These are phyloP conservation scores for Epirrita christyi DNA, from an alignment of 2,888 invertebrate species.

Conservation along the genomic window DNA sequence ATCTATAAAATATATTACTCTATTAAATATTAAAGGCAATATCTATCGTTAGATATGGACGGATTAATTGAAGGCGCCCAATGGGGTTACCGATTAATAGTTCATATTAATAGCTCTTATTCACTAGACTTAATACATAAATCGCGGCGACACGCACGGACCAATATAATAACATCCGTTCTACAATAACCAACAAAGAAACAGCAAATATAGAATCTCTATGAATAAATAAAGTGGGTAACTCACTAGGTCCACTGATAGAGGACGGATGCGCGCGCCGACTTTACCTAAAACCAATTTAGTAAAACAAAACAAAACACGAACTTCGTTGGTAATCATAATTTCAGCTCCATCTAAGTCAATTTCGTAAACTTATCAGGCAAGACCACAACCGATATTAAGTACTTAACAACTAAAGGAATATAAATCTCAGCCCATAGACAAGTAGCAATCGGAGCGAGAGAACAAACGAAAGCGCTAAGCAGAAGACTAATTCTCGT, in stretches of 20 bases:
- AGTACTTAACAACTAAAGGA: slow-evolving; percentile 84
- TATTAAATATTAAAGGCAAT: slow-evolving; percentile 85
- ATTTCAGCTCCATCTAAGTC: slow-evolving; percentile 80
- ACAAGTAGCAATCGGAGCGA: not conserved
- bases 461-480: not conserved
- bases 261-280: slow-evolving; percentile 63
- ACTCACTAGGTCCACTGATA: slow-evolving; percentile 73
- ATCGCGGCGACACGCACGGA: slow-evolving; percentile 68
- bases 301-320: slow-evolving; percentile 67
- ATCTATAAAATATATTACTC: slow-evolving; percentile 84
- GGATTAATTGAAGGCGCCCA: slow-evolving; percentile 84
- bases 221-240: slow-evolving; percentile 81
- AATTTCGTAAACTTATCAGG: slow-evolving; percentile 84
- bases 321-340: slow-evolving; percentile 83
- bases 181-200: slow-evolving; percentile 74
- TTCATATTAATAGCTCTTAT: slow-evolving; percentile 74
- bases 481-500: not conserved
- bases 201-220: slow-evolving; percentile 75
- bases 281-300: slow-evolving; percentile 51
- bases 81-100: slow-evolving; percentile 80
- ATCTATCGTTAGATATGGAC: slow-evolving; percentile 83
- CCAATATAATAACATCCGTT: slow-evolving; percentile 63
- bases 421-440: slow-evolving; percentile 65
- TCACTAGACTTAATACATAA: slow-evolving; percentile 56
- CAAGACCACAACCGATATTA: slow-evolving; percentile 86